Evolutionary conservation across 2,888 invertebrate species (phyloP).

Genomic region (Melanchra persicariae): DNA sequence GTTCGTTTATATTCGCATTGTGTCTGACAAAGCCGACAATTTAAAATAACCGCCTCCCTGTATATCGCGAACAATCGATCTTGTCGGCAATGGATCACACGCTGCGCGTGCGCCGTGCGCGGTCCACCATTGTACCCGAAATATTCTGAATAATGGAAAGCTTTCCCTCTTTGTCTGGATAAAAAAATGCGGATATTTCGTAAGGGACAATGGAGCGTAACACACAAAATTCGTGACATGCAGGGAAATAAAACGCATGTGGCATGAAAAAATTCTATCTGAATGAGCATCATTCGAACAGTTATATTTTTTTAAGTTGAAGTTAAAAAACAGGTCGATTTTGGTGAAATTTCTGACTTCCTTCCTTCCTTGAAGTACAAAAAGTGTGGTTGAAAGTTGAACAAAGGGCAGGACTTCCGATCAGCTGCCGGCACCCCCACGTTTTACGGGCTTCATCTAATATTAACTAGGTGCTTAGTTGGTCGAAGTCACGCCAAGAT

Average conservation of each 20-base stretch:
- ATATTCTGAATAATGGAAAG: constrained; percentile 86
- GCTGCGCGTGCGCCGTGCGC: constrained; percentile 87
- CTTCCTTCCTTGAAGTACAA: constrained; percentile 82
- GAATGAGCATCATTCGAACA: constrained; percentile 21
- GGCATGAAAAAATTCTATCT: constrained; percentile 40
- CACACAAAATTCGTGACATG: constrained; percentile 75
- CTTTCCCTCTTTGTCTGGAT: constrained; percentile 84
- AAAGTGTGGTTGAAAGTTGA: constrained; percentile 83
- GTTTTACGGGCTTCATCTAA: constrained; percentile 88
- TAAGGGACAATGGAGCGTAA: constrained; percentile 79
- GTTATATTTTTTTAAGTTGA: constrained; percentile 2
- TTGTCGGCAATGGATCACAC: constrained; percentile 83
- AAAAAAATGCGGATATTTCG: constrained; percentile 87
- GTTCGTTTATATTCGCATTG: constrained; percentile 82
- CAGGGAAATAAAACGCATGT: constrained; percentile 55
- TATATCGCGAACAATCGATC: constrained; percentile 87
- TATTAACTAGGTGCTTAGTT: constrained; percentile 78
- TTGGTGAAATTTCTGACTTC: constrained; percentile 74
- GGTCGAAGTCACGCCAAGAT: constrained; percentile 72
- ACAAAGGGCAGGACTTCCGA: constrained; percentile 90
- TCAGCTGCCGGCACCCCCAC: constrained; percentile 89
- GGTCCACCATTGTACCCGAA: constrained; percentile 84
- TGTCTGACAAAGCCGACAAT: constrained; percentile 82
- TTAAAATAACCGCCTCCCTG: constrained; percentile 84
- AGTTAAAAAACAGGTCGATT: constrained; percentile 61